Evolutionary conservation across 2,797 vertebrate genomes (phyloP), one percentile per base, ranked within the genome.

Genomic region (Muscicapa striata): DNA sequence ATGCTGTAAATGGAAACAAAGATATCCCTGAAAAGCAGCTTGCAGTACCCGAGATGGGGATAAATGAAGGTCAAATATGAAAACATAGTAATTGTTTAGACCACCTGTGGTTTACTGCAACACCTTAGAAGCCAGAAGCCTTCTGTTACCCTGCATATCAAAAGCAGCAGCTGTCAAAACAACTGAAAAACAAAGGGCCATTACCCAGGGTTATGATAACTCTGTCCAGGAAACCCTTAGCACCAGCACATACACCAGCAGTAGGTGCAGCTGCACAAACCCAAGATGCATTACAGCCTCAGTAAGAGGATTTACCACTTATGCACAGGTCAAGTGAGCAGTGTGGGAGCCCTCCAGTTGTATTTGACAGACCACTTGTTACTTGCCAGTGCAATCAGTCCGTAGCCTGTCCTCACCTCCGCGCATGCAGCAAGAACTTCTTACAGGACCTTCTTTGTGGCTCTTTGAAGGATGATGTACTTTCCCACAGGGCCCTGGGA

Each of bases 281-380:
- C 1, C 30, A 58, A 38, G 36, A 14, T 34, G 52, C 1, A 3
- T 18, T 43, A 26, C 46, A 23, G 58, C 70, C 58, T 61, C 30
- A 24, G 1, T 13, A 49, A 62, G 10, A 18, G 1, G 27, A 72
- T 57, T 76, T 40, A 76, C 30, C 84, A 62, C 73, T 88, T 40
- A n/a, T 0, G 27, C 41, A n/a, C n/a, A 55, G 83, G 73, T 78
- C 77, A 90, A 78, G 80, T 12, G 46, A 16, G 43, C 29, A n/a
- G 38, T 1, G 0, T 9, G 38, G 58, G 34, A 74, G 58, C 30
- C 32, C 63, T 69, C 8, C 22, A 69, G 46, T 17, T 0, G 0
- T 36, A 20, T 84, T 36, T 54, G 69, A 88, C 46, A 36, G 3
- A 8, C 14, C 22, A 45, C 74, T 73, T 68, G 45, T 38, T 70